Base-by-base conservation (phyloP, 2,888 invertebrate genomes). In the Mellilla xanthometata region DNA sequence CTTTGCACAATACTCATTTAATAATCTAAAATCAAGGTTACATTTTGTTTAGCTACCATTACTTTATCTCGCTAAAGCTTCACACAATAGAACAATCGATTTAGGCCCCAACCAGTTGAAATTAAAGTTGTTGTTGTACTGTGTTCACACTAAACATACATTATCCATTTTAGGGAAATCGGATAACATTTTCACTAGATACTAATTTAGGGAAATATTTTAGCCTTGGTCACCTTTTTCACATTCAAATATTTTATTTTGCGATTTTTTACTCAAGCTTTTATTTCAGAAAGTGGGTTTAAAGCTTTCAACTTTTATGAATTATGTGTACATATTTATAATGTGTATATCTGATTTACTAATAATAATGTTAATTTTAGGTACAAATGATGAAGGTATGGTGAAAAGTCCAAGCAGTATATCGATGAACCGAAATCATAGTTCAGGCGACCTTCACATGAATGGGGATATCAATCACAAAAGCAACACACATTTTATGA, bases 401-500 rank as follows among this genome's bases (percentile, higher is more conserved):
- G 92, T 95, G 33, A 94, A 95, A 76, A 96, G 96, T 78, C 95
- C 95, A 28, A 96, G 96, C 78, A 94, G 92, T 62, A 89, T 94
- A 46, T 96, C 96, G 13, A 95, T 97, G 90, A 92, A 92, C 61
- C 90, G 95, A 50, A 96, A 96, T 73, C 93, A 94, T 52, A 96
- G 96, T 72, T 91, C 94, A 12, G 91, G 91, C 10, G 93, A 93
- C 60, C 70, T 90, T 1, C 91, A 91, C 23, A 81, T 91, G 65
- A 92, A 92, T 65, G 92, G 92, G 29, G 94, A 94, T 58, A 85
- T 91, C 51, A 93, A 92, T 72, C 94, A 94, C 68, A 92, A 96
- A 91, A 93, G 94, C 54, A 98, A 98, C 74, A 94, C 95, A 42
- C 92, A 97, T 61, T 98, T 98, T 70, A 97, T 98, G 97, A 92